Evolutionary conservation across 2,888 invertebrate genomes (phyloP).

Genomic region (Mimas tiliae): DNA sequence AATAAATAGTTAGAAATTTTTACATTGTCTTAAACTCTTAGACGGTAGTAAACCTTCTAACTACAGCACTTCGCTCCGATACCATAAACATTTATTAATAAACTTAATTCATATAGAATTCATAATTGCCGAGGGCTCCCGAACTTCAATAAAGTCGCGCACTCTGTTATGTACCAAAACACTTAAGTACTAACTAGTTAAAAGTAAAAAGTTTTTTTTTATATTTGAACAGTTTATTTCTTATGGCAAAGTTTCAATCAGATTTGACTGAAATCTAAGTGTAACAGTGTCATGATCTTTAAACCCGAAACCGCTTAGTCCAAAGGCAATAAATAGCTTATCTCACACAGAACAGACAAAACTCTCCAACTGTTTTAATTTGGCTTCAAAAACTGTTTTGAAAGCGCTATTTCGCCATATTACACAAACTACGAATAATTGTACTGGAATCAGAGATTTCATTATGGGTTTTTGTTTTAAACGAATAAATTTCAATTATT

Average conservation of each 20-base stretch:
- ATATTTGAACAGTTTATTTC: too few species aligned
- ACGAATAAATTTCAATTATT: neutral
- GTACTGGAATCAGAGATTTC: neutral
- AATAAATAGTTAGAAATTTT: too few species aligned
- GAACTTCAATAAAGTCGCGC: too few species aligned
- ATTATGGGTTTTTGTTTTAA: conserved; percentile 2
- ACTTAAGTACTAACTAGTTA: too few species aligned
- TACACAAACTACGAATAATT: conserved; percentile 10
- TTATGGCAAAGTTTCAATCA: neutral
- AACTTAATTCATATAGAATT: too few species aligned
- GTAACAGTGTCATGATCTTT: neutral
- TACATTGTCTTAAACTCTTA: too few species aligned
- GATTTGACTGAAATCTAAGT: conserved; percentile 13
- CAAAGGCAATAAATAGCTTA: conserved; percentile 37
- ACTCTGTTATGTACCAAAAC: too few species aligned
- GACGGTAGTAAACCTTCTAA: too few species aligned
- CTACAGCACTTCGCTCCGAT: too few species aligned
- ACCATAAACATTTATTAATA: too few species aligned
- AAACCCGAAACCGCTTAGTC: conserved; percentile 11
- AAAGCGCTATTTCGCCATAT: conserved; percentile 20
- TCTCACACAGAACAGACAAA: conserved; percentile 47
- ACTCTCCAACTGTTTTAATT: conserved; percentile 52
- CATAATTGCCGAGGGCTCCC: too few species aligned
- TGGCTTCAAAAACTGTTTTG: conserved; percentile 48
- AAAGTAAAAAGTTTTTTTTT: too few species aligned